Conservation (phyloP, 2,888 invertebrate species). For the Ichneumoninae sp. region DNA sequence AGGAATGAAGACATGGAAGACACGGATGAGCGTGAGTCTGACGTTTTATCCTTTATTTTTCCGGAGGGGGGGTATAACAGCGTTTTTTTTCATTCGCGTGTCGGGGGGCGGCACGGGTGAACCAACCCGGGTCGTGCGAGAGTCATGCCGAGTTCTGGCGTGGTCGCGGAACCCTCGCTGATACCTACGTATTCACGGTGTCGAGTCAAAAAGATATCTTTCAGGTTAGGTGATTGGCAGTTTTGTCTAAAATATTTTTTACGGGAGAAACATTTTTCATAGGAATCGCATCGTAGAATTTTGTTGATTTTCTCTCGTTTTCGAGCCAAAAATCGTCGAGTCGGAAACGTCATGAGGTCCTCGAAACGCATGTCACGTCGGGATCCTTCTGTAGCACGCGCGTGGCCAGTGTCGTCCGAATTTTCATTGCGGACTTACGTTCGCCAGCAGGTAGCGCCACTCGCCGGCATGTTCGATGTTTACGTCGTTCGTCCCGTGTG, state of each 20-base stretch:
- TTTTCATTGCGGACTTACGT: constrained; percentile 22
- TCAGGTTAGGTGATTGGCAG: constrained; percentile 60
- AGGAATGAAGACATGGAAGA: constrained; percentile 80
- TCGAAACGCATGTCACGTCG: constrained; percentile 61
- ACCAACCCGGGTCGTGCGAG: constrained; percentile 42
- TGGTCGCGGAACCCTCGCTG: constrained; percentile 49
- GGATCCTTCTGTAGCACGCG: constrained; percentile 40
- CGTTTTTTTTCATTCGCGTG: constrained; percentile 6
- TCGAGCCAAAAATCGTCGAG: background rate
- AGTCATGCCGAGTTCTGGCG: constrained; percentile 53
- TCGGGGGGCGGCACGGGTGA: constrained; percentile 13
- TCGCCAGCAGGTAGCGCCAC: constrained; percentile 59
- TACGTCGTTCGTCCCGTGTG: constrained; percentile 52
- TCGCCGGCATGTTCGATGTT: constrained; percentile 49
- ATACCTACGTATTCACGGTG: background rate
- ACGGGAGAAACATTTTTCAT: background rate
- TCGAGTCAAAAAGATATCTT: constrained; percentile 20
- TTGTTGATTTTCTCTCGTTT: background rate
- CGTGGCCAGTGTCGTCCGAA: constrained; percentile 48
- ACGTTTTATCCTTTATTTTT: constrained; percentile 68
- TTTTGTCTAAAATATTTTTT: constrained; percentile 5
- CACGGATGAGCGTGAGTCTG: constrained; percentile 81
- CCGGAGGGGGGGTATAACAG: constrained; percentile 13
- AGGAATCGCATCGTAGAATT: background rate
- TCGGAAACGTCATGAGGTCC: constrained; percentile 45